A percentile compares a stretch with the other conserved stretches of the same genome.
These are phyloP conservation scores for Sorex araneus DNA, from an alignment of 2,113 vertebrate genomes.

Conservation along the genomic window DNA sequence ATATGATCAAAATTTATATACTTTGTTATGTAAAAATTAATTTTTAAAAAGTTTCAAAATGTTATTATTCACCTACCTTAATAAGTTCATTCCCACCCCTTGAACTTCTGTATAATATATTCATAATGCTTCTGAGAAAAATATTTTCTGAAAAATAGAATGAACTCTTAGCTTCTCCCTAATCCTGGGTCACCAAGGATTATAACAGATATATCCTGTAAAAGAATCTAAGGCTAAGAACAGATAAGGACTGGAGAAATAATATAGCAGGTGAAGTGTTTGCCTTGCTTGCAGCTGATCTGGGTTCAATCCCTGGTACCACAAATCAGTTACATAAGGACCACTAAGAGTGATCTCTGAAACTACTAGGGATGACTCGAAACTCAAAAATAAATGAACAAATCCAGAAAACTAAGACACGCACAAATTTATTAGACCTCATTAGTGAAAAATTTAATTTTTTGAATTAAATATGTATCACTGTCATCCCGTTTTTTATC, in stretches of 20 bases:
- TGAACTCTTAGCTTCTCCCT: background rate
- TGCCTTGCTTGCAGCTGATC: too few species aligned
- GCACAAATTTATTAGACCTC: too few species aligned
- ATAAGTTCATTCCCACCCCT: background rate
- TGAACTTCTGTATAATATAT: background rate
- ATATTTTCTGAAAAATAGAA: background rate
- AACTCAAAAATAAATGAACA: too few species aligned
- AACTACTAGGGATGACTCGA: too few species aligned
- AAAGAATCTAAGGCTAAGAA: background rate
- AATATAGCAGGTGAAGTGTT: too few species aligned
- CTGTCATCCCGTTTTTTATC: too few species aligned
- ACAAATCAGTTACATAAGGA: too few species aligned
- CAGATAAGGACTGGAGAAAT: background rate
- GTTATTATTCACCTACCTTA: background rate
- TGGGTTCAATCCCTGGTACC: too few species aligned
- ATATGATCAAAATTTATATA: background rate
- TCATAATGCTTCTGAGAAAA: slow-evolving; percentile 15
- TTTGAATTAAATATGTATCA: too few species aligned
- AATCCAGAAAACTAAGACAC: too few species aligned
- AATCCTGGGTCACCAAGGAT: background rate
- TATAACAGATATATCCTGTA: background rate
- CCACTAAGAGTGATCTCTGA: too few species aligned
- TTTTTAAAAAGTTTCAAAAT: background rate
- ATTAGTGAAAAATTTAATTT: too few species aligned
- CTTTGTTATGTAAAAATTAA: slow-evolving; percentile 26